Conservation (phyloP, 2,888 invertebrate species). For the Camponotus fellah region DNA sequence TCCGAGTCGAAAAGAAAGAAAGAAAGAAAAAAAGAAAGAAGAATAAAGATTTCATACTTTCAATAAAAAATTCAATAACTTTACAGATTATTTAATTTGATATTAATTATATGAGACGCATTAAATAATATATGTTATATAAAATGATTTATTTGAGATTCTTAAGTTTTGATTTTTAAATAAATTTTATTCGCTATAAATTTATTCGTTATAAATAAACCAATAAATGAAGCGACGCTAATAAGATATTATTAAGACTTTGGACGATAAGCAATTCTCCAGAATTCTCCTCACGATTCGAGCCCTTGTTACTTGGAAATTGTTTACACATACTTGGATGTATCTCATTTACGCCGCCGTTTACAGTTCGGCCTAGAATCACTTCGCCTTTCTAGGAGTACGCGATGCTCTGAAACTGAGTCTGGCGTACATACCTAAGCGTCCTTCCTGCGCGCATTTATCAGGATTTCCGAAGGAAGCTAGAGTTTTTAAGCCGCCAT, state of each 20-base stretch:
- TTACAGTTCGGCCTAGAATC: slow-evolving; percentile 84
- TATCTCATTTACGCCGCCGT: slow-evolving; percentile 76
- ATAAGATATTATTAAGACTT: not conserved
- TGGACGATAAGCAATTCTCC: slow-evolving; percentile 6
- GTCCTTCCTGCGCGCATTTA: slow-evolving; percentile 87
- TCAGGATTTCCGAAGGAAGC: slow-evolving; percentile 90
- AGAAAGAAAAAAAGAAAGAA: slow-evolving; percentile 49
- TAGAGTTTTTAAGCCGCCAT: slow-evolving; percentile 87
- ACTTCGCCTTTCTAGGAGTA: slow-evolving; percentile 71
- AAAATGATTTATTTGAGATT: not conserved
- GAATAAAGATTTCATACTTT: slow-evolving; percentile 79
- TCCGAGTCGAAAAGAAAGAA: slow-evolving; percentile 66
- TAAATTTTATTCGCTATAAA: not conserved
- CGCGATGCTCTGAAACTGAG: slow-evolving; percentile 56
- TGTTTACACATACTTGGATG: slow-evolving; percentile 75
- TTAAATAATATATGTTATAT: not conserved
- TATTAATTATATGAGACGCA: not conserved
- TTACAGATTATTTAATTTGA: slow-evolving; percentile 75
- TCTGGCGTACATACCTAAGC: slow-evolving; percentile 67
- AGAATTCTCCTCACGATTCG: slow-evolving; percentile 42
- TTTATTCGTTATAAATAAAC: not conserved
- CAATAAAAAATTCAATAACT: slow-evolving; percentile 77
- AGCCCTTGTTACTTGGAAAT: slow-evolving; percentile 41
- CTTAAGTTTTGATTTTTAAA: not conserved
- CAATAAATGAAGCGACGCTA: slow-evolving; percentile 7